Conservation (phyloP, 2,113 vertebrate genomes). For the Eudyptes chrysolophus region DNA sequence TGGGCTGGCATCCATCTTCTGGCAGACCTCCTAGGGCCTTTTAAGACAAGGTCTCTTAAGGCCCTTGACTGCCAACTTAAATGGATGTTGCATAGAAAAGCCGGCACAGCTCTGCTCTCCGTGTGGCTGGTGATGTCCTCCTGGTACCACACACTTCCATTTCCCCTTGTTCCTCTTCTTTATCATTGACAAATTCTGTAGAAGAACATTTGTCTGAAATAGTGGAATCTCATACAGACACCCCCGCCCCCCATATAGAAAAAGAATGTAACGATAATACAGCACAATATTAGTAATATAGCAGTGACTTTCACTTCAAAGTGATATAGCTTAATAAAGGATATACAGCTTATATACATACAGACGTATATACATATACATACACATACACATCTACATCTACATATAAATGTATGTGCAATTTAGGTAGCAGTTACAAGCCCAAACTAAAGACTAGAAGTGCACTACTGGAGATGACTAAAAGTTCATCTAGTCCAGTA, state of each 20-base stretch:
- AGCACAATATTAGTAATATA: background rate
- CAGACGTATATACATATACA: background rate
- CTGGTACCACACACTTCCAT: background rate
- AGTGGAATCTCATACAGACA: background rate
- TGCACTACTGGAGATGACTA: background rate
- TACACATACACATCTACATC: accelerated
- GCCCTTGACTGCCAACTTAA: constrained; percentile 17
- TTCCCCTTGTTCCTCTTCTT: background rate
- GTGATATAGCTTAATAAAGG: background rate
- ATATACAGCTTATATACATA: background rate
- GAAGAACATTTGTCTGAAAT: background rate
- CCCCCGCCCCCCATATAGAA: background rate
- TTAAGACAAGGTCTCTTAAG: background rate
- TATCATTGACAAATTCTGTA: background rate
- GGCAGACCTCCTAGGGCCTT: background rate
- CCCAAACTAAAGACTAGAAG: background rate
- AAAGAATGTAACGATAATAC: background rate
- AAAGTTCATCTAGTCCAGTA: background rate
- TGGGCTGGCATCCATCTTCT: constrained; percentile 20
- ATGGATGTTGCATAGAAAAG: background rate
- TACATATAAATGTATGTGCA: background rate
- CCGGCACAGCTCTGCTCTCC: constrained; percentile 1
- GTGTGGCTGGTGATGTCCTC: background rate
- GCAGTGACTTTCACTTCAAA: background rate
- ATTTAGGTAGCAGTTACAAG: background rate